Conservation (phyloP, 2,888 invertebrate species). For the Zeuzera pyrina region DNA sequence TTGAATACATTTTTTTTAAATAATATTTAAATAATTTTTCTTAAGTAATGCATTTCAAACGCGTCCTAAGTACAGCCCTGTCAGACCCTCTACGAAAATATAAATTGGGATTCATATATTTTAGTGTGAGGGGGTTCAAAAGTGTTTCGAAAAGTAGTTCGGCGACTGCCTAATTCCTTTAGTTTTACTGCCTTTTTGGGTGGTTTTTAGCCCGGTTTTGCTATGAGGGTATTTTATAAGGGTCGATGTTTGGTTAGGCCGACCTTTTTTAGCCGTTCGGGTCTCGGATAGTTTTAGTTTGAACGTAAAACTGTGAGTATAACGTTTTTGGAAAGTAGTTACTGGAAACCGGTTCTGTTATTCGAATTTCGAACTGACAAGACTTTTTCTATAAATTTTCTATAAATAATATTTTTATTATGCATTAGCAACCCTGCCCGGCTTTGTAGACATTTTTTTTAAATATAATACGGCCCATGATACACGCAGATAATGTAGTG, state of each 20-base stretch:
- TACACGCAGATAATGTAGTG: too few species aligned
- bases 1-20: too few species aligned
- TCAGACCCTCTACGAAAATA: conserved; percentile 48
- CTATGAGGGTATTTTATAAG: conserved; percentile 50
- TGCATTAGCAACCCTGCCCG: too few species aligned
- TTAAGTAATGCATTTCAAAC: too few species aligned
- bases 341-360: too few species aligned
- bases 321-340: conserved; percentile 48
- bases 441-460: too few species aligned
- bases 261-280: conserved; percentile 65
- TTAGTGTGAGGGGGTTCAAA: conserved; percentile 45
- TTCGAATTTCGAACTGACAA: conserved; percentile 8
- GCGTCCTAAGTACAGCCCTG: conserved; percentile 23
- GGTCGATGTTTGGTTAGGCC: conserved; percentile 69
- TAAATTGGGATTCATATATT: conserved; percentile 71
- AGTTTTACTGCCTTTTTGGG: conserved; percentile 72
- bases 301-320: conserved; percentile 45
- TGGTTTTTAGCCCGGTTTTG: conserved; percentile 51
- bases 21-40: too few species aligned
- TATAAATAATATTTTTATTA: too few species aligned
- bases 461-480: too few species aligned
- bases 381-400: too few species aligned
- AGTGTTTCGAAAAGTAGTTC: conserved; percentile 72
- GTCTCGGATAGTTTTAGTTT: conserved; percentile 58
- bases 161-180: conserved; percentile 63